These are phyloP conservation scores for Pluvialis apricaria DNA, from an alignment of 2,113 vertebrate genomes.

Conservation along the genomic window DNA sequence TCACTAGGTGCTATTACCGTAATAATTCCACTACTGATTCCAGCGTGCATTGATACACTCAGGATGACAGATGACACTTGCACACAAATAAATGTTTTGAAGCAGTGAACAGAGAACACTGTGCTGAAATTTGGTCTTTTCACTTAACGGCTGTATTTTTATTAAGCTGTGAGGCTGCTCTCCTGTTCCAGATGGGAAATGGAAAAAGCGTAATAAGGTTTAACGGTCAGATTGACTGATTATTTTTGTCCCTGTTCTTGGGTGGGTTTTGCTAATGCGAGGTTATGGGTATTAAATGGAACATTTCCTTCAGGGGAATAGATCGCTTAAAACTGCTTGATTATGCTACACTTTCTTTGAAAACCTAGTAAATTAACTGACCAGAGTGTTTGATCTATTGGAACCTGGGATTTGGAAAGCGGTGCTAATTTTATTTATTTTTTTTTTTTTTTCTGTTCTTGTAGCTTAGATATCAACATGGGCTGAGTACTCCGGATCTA, in stretches of 20 bases:
- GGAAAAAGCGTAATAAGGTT: conserved; percentile 19
- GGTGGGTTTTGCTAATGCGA: not conserved
- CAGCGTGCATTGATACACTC: not conserved
- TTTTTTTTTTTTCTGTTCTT: conserved; percentile 26
- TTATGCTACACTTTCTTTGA: not conserved
- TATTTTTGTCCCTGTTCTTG: not conserved
- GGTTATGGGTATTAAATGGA: conserved; percentile 1
- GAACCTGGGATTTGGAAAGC: not conserved
- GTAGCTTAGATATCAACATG: conserved; percentile 95
- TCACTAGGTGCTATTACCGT: not conserved
- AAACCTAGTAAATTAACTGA: not conserved
- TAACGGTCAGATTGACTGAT: not conserved
- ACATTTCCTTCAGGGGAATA: not conserved
- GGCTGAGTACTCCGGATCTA: conserved; percentile 93
- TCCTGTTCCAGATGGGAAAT: conserved; percentile 40
- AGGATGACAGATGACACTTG: conserved; percentile 27
- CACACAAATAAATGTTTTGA: conserved; percentile 43
- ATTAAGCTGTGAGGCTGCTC: conserved; percentile 22
- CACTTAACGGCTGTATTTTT: not conserved
- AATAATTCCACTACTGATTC: not conserved
- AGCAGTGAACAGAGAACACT: not conserved
- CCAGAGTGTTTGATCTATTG: not conserved
- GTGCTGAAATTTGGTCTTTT: conserved; percentile 8
- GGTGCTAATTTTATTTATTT: not conserved
- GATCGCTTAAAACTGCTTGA: not conserved